phyloP scores from a whole-genome alignment of 92 coral and sea anemone species.

The Phenganax marumi region DNA sequence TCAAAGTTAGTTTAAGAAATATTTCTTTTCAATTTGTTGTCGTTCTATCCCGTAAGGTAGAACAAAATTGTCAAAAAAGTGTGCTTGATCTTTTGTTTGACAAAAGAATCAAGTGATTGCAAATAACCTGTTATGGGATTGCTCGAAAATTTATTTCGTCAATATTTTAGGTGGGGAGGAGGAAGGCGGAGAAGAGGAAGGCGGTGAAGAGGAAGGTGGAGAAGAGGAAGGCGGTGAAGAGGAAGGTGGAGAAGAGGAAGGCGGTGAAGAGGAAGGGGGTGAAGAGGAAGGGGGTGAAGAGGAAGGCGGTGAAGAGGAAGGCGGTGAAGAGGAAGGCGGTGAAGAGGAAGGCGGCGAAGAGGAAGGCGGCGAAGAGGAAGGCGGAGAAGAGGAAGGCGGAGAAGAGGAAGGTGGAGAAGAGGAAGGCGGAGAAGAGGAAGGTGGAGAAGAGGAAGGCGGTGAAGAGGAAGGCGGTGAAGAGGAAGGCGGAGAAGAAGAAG shows the following conservation, averaged over 20 bases:
- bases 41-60: too few species aligned
- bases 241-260: not conserved
- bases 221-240: not conserved
- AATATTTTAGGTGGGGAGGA: not conserved
- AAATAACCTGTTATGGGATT: too few species aligned
- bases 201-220: not conserved
- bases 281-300: not conserved
- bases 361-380: not conserved
- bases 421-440: not conserved
- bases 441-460: not conserved
- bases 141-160: too few species aligned
- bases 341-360: not conserved
- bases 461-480: not conserved
- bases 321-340: not conserved
- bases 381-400: not conserved
- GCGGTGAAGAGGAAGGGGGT: not conserved
- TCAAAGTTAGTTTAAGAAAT: too few species aligned
- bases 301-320: not conserved
- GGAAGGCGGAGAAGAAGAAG: too few species aligned
- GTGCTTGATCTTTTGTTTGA: too few species aligned
- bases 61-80: too few species aligned
- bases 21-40: too few species aligned
- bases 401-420: not conserved
- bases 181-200: conserved; percentile 3
- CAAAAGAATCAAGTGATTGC: too few species aligned